A percentile compares a stretch with the other conserved stretches of the same genome.
Conservation (phyloP, 2,797 vertebrate genomes). For the Acipenser transmontanus region DNA sequence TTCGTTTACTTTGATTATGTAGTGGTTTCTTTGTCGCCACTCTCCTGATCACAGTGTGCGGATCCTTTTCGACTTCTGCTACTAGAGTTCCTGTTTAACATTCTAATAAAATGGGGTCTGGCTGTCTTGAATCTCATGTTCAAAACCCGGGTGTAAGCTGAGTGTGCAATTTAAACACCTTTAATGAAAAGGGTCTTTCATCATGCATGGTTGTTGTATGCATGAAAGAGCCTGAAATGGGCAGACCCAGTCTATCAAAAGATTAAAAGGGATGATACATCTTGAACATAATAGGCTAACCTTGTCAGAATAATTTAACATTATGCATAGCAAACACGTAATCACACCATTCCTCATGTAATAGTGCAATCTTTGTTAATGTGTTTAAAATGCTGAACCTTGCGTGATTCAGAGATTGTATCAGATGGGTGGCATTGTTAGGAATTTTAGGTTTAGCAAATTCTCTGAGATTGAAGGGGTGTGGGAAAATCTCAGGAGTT, state of each 20-base stretch:
- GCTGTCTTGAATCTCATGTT: too few relatives aligned
- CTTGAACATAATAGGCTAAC: conserved; percentile 29
- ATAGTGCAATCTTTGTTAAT: conserved; percentile 33
- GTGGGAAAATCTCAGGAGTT: conserved; percentile 51
- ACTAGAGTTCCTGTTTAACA: too few relatives aligned
- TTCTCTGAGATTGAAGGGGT: conserved; percentile 37
- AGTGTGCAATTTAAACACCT: conserved; percentile 34
- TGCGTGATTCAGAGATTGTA: conserved; percentile 36
- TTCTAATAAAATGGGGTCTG: too few relatives aligned
- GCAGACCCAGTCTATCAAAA: conserved; percentile 17
- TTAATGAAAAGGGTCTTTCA: conserved; percentile 39
- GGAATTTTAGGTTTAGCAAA: conserved; percentile 45
- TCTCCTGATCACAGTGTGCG: too few relatives aligned
- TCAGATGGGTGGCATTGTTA: conserved; percentile 28
- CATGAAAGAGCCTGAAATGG: conserved; percentile 16
- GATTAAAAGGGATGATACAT: conserved; percentile 28
- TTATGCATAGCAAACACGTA: conserved; percentile 35
- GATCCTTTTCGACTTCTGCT: too few relatives aligned
- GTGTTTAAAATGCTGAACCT: conserved; percentile 24
- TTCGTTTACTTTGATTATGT: too few relatives aligned
- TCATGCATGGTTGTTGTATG: conserved; percentile 19
- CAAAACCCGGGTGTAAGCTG: too few relatives aligned
- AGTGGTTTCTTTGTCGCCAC: too few relatives aligned
- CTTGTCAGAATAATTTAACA: conserved; percentile 19
- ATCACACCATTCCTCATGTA: conserved; percentile 19